phyloP scores from a whole-genome alignment of 2,113 vertebrate species.

The Vulpes lagopus region DNA sequence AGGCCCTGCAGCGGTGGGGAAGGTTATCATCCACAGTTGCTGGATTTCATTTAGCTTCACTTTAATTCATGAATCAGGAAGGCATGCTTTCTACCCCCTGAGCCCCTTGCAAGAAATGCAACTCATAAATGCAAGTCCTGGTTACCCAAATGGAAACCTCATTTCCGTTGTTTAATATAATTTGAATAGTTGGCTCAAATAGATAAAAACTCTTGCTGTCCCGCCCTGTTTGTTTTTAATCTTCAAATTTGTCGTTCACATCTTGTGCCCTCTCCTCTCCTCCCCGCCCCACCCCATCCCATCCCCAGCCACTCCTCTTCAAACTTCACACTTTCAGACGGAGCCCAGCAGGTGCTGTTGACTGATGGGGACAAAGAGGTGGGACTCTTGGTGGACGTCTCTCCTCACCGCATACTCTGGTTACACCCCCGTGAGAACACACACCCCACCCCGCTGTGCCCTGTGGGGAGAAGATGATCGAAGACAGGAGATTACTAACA shows the following conservation, averaged over 20 bases:
- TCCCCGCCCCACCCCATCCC: fast-evolving
- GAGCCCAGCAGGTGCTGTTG: neutral
- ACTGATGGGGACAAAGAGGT: neutral
- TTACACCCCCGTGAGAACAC: fast-evolving
- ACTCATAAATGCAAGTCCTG: neutral
- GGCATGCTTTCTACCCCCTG: too few relatives aligned
- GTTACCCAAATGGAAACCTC: neutral
- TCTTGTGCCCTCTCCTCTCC: neutral
- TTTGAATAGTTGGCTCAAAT: neutral
- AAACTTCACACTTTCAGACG: too few relatives aligned
- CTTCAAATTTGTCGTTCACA: neutral
- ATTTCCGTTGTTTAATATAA: fast-evolving
- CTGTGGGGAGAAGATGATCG: neutral
- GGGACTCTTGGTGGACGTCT: fast-evolving
- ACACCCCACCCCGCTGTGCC: fast-evolving
- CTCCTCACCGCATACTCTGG: fast-evolving
- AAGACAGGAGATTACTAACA: fast-evolving
- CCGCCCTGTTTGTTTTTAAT: neutral
- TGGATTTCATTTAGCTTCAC: neutral
- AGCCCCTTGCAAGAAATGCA: neutral
- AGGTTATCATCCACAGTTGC: neutral
- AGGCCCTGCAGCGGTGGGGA: fast-evolving
- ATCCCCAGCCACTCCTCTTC: neutral
- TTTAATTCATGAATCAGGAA: neutral
- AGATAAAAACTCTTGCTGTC: neutral